Evolutionary conservation across 2,113 vertebrate species (phyloP).

Genomic region (Megaceryle torquata): DNA sequence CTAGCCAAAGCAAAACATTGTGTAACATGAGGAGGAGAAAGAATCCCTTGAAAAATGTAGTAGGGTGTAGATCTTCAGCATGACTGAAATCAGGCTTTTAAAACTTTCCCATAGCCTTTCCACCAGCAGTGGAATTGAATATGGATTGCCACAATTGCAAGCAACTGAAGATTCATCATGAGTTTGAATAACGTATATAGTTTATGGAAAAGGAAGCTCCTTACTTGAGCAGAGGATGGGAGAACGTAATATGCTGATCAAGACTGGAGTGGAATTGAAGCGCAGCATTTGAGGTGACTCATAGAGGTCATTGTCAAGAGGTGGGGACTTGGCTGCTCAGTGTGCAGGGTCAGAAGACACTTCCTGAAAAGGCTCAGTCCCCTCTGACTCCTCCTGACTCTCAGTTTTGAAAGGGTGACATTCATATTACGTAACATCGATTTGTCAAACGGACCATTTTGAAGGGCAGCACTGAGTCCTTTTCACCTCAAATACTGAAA

Average conservation of each 20-base stretch:
- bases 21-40: neutral
- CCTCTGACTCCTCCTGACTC: neutral
- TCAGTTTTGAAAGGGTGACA: accelerated
- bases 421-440: accelerated
- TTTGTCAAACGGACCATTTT: accelerated
- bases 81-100: neutral
- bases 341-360: accelerated
- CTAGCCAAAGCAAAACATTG: neutral
- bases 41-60: neutral
- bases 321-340: neutral
- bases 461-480: accelerated
- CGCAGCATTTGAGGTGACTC: neutral
- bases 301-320: neutral
- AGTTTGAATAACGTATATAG: neutral
- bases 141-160: neutral
- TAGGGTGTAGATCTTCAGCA: neutral
- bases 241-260: neutral
- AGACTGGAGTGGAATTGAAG: neutral
- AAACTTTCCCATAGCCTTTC: neutral
- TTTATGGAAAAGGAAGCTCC: neutral
- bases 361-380: neutral
- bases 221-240: neutral
- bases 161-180: neutral
- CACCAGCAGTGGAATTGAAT: neutral
- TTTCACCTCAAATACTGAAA: neutral